These are phyloP conservation scores for Oncorhynchus tshawytscha DNA, from an alignment of 2,113 vertebrate genomes.

Conservation along the genomic window DNA sequence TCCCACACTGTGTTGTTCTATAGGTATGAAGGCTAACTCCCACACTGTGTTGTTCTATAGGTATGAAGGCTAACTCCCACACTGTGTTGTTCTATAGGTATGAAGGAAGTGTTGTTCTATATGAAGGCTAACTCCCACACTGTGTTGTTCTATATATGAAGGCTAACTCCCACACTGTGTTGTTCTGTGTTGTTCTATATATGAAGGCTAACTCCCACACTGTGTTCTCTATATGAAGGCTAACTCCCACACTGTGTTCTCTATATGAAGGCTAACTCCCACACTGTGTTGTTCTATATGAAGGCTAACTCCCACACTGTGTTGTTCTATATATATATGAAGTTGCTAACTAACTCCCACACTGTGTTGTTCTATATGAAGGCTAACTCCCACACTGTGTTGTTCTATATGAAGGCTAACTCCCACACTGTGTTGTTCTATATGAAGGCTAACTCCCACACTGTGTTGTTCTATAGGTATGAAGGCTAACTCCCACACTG, in stretches of 20 bases:
- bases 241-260: neutral
- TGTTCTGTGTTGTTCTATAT: no score
- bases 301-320: neutral
- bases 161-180: no score
- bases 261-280: no score
- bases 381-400: neutral
- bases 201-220: no score
- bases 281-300: neutral
- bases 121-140: no score
- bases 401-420: neutral
- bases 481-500: neutral
- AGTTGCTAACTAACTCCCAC: no score
- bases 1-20: neutral
- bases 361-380: neutral
- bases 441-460: neutral
- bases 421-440: neutral
- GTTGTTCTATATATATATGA: neutral
- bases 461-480: neutral
- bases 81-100: slow-evolving; percentile 10
- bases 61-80: neutral
- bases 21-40: neutral
- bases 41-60: neutral
- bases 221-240: slow-evolving; percentile 4
- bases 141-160: slow-evolving; percentile 1
- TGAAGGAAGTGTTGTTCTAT: no score